Conservation (phyloP, 2,888 invertebrate genomes). For the Chrysolina oricalcia region DNA sequence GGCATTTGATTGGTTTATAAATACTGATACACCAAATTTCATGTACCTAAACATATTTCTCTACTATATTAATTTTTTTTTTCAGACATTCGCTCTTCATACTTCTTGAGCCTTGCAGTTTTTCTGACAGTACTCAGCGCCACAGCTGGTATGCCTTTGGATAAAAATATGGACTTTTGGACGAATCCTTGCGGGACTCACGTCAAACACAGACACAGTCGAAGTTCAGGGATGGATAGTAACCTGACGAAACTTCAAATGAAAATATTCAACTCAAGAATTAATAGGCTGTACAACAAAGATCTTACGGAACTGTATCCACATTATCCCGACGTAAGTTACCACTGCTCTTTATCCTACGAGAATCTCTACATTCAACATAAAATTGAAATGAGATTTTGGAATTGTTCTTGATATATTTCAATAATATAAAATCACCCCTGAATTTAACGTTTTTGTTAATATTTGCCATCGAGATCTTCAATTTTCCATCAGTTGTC, state of each 20-base stretch:
- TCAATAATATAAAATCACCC: too few relatives aligned
- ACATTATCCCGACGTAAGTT: neutral
- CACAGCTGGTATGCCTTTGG: conserved; percentile 49
- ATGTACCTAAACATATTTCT: too few relatives aligned
- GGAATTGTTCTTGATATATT: too few relatives aligned
- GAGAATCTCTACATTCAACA: too few relatives aligned
- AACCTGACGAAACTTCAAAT: neutral
- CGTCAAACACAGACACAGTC: conserved; percentile 53
- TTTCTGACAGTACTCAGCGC: conserved; percentile 48
- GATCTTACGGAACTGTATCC: neutral
- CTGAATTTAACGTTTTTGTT: too few relatives aligned
- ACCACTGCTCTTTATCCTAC: too few relatives aligned
- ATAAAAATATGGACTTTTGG: conserved; percentile 52
- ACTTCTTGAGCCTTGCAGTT: conserved; percentile 45
- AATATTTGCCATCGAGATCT: too few relatives aligned
- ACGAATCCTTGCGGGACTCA: conserved; percentile 57
- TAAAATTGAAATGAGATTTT: too few relatives aligned
- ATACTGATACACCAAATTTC: too few relatives aligned
- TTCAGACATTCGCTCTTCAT: conserved; percentile 53
- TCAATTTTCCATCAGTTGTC: too few relatives aligned
- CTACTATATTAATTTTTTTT: conserved; percentile 31
- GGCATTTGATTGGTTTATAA: too few relatives aligned
- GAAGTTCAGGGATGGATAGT: conserved; percentile 50
- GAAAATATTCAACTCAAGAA: neutral
- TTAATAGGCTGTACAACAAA: neutral